These are phyloP conservation scores for Luperina nickerlii DNA, from an alignment of 2,888 invertebrate species.

Conservation along the genomic window DNA sequence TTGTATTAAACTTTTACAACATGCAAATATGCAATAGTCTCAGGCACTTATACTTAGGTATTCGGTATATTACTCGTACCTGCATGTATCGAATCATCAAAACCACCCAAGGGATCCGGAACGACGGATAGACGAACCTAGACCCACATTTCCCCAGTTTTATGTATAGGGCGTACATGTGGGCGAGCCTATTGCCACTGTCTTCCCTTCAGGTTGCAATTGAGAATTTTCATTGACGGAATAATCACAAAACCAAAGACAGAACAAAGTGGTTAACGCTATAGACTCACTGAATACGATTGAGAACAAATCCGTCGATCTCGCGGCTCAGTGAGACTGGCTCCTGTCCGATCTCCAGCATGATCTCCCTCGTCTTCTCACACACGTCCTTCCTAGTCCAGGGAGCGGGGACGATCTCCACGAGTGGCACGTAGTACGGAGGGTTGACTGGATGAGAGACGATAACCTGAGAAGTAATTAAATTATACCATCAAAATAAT, in stretches of 20 bases:
- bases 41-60: background rate
- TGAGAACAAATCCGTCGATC: slow-evolving; percentile 97
- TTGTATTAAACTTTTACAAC: background rate
- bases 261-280: background rate
- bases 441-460: slow-evolving; percentile 99
- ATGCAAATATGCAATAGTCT: background rate
- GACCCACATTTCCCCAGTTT: background rate
- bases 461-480: slow-evolving; percentile 89
- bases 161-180: background rate
- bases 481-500: background rate
- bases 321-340: slow-evolving; percentile 96
- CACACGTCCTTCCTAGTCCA: slow-evolving; percentile 96
- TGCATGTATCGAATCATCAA: background rate
- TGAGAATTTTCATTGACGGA: background rate
- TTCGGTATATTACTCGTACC: background rate
- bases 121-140: too few species aligned
- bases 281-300: slow-evolving; percentile 96
- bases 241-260: background rate
- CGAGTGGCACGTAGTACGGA: slow-evolving; percentile 98
- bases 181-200: background rate
- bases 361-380: slow-evolving; percentile 92
- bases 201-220: background rate
- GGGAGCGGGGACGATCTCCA: slow-evolving; percentile 98
- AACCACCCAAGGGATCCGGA: background rate
- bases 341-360: slow-evolving; percentile 97